These are phyloP conservation scores for Trachurus trachurus DNA, from an alignment of 2,797 vertebrate genomes.

Conservation along the genomic window DNA sequence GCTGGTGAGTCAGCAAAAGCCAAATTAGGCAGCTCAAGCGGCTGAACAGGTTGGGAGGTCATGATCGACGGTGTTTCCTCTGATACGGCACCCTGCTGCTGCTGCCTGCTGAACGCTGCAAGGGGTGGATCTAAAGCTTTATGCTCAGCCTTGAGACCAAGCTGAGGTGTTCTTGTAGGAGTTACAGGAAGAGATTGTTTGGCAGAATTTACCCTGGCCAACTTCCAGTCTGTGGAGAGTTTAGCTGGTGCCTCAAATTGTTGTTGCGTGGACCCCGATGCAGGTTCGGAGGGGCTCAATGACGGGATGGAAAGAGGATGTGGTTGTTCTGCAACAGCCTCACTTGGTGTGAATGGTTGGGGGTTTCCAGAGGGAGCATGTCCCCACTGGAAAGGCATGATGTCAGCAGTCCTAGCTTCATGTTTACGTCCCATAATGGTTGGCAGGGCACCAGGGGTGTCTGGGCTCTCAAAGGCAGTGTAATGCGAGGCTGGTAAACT, in stretches of 20 bases:
- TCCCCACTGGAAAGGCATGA: constrained; percentile 29
- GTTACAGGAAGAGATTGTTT: constrained; percentile 41
- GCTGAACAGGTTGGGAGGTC: constrained; percentile 46
- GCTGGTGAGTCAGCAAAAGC: constrained; percentile 34
- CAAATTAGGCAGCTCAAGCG: constrained; percentile 43
- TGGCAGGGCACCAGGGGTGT: constrained; percentile 59
- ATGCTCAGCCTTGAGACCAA: constrained; percentile 45
- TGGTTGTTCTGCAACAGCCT: constrained; percentile 48
- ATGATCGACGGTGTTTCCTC: constrained; percentile 30
- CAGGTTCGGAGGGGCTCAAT: constrained; percentile 56
- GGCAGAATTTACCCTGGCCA: constrained; percentile 49
- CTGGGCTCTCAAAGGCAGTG: constrained; percentile 63
- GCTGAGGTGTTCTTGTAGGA: constrained; percentile 37
- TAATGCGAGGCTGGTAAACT: constrained; percentile 70
- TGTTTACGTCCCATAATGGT: constrained; percentile 55
- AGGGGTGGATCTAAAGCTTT: constrained; percentile 32
- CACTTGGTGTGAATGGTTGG: constrained; percentile 45
- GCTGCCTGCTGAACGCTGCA: constrained; percentile 38
- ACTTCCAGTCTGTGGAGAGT: constrained; percentile 54
- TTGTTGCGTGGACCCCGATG: constrained; percentile 26
- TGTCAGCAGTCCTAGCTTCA: constrained; percentile 47
- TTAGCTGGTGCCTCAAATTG: constrained; percentile 52
- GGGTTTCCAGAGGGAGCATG: constrained; percentile 45
- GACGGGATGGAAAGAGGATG: constrained; percentile 49
- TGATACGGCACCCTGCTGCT: constrained; percentile 43